Base-by-base conservation (phyloP, 2,113 vertebrate species). In the Alouatta palliata region DNA sequence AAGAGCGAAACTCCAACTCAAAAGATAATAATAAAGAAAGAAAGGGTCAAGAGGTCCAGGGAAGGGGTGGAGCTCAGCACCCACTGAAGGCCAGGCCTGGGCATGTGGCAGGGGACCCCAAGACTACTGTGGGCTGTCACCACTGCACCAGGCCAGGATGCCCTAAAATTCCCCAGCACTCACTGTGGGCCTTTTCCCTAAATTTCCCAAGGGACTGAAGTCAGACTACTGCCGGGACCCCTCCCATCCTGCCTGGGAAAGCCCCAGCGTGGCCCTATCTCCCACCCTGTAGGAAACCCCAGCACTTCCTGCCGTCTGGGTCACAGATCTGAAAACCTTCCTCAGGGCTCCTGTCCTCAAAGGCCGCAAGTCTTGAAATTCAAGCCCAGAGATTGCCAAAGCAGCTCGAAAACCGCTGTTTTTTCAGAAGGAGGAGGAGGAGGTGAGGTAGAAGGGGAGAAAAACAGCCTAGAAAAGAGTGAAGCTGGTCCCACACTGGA, bases 351-450 rank as follows among this genome's bases (percentile, higher is more conserved):
- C 66, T 2, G 1, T 88, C 58, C 84, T 83, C 84, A 52, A 61
- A 93, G 96, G 76, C 97, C 27, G 19, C 84, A 68, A 75, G 97
- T 98, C 95, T 97, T 97, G 90, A 95, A 96, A 93, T 96, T 56
- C 85, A 97, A 95, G 79, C 96, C 98, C 97, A 97, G 95, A 98
- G 93, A 97, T 94, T 95, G 25, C 85, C 87, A 97, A 43, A 75
- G 47, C 88, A 27, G 82, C 76, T 58, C 6, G 1, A 64, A 83
- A 86, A 81, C 73, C 52, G 93, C 91, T 56, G 68, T 2, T 35
- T 79, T 90, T 83, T 87, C 66, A 68, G 75, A 35, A 61, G 85
- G 23, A 43, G 25, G 32, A 70, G 40, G 32, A 70, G n/a, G 52
- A 66, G 68, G 52, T 86, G 6, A 58, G 19, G 40, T 25, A n/a